Evolutionary conservation across 2,797 vertebrate genomes (phyloP).

Genomic region (Valencia hispanica): DNA sequence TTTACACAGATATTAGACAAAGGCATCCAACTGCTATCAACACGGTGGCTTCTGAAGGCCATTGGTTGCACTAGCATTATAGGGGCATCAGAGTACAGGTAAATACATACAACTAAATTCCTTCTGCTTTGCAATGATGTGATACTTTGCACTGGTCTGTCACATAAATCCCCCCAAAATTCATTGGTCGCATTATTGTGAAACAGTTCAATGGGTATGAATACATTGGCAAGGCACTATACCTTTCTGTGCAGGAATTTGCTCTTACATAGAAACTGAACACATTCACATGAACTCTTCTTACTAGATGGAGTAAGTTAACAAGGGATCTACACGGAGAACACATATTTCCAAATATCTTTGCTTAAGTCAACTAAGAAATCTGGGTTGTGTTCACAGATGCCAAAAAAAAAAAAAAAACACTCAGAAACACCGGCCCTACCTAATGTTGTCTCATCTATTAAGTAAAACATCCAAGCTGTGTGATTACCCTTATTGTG

Average conservation of each 20-base stretch:
- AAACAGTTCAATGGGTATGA: too few relatives aligned
- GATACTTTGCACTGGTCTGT: not conserved
- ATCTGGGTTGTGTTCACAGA: not conserved
- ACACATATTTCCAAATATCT: not conserved
- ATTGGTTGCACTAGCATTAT: not conserved
- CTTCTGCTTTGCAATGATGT: not conserved
- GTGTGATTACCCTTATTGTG: constrained; percentile 17
- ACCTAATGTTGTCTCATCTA: not conserved
- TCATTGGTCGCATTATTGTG: not conserved
- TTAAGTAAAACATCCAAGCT: constrained; percentile 21
- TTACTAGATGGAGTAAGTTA: not conserved
- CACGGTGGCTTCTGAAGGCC: too few relatives aligned
- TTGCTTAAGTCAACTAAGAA: not conserved
- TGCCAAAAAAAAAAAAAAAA: not conserved
- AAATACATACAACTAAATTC: not conserved
- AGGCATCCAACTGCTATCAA: too few relatives aligned
- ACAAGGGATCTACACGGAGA: not conserved
- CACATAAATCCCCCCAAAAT: not conserved
- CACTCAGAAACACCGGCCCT: not conserved
- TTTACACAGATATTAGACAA: too few relatives aligned
- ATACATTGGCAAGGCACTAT: not conserved
- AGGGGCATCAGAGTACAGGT: not conserved
- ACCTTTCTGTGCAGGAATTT: not conserved
- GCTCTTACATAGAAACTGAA: not conserved
- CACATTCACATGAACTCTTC: not conserved